Evolutionary conservation across 2,113 vertebrate genomes (phyloP).

Genomic region (Hippocampus guttulatus): DNA sequence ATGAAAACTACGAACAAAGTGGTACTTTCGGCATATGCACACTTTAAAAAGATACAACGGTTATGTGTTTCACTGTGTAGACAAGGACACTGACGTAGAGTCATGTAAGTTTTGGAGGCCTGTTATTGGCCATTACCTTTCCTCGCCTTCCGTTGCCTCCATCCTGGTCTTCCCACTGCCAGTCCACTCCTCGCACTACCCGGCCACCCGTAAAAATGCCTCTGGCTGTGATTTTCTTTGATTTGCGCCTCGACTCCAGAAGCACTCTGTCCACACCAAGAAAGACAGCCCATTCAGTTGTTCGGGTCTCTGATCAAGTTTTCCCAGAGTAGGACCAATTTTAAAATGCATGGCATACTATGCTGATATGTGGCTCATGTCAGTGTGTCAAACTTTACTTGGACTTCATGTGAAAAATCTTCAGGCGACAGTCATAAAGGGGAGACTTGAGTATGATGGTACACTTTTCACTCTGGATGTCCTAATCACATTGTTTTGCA

Average conservation of each 20-base stretch:
- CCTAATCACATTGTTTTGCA: too few relatives aligned
- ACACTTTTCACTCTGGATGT: too few relatives aligned
- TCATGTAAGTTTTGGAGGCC: not conserved
- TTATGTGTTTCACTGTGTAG: not conserved
- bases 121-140: constrained; percentile 75
- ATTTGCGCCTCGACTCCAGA: constrained; percentile 96
- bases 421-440: not conserved
- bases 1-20: not conserved
- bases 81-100: not conserved
- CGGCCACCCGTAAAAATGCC: constrained; percentile 96
- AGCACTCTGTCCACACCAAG: constrained; percentile 77
- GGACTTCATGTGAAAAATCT: constrained; percentile 1
- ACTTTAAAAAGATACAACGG: too few relatives aligned
- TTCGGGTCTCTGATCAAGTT: not conserved
- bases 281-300: not conserved
- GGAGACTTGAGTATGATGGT: too few relatives aligned
- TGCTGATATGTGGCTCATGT: not conserved
- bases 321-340: not conserved
- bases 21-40: too few relatives aligned
- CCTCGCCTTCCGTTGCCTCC: constrained; percentile 97
- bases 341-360: not conserved
- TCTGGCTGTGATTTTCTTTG: constrained; percentile 98
- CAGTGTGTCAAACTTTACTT: not conserved
- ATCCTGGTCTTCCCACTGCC: constrained; percentile 99
- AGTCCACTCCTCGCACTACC: constrained; percentile 96